Evolutionary conservation across 2,113 vertebrate genomes (phyloP).

Genomic region (Lota lota): DNA sequence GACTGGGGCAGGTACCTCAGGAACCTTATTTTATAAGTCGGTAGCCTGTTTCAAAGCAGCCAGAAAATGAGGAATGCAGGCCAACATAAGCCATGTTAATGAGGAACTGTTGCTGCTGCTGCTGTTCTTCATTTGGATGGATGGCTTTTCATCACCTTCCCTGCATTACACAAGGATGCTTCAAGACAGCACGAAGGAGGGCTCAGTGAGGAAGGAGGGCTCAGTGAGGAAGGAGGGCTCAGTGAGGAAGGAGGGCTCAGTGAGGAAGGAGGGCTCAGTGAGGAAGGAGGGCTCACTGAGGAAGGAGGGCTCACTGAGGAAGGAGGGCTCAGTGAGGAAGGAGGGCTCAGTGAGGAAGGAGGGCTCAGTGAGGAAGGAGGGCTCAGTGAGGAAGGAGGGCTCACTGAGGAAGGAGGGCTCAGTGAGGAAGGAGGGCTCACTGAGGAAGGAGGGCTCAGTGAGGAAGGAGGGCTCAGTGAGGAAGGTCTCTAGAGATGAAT

Average conservation of each 20-base stretch:
- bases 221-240: slow-evolving; percentile 10
- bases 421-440: slow-evolving; percentile 10
- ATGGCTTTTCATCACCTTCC: slow-evolving; percentile 22
- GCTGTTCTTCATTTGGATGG: slow-evolving; percentile 19
- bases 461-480: slow-evolving; percentile 6
- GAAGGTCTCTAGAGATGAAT: slow-evolving; percentile 29
- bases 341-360: slow-evolving; percentile 14
- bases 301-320: slow-evolving; percentile 9
- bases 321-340: slow-evolving; percentile 13
- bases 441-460: slow-evolving; percentile 10
- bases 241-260: slow-evolving; percentile 10
- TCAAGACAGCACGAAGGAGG: slow-evolving; percentile 6
- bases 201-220: not conserved
- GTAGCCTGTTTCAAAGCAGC: slow-evolving; percentile 14
- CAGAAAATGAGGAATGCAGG: slow-evolving; percentile 32
- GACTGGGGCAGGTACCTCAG: not conserved
- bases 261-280: slow-evolving; percentile 10
- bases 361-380: slow-evolving; percentile 8
- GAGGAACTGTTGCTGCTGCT: slow-evolving; percentile 20
- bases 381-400: slow-evolving; percentile 9
- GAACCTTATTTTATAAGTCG: not conserved
- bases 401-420: slow-evolving; percentile 8
- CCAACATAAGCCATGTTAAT: slow-evolving; percentile 41
- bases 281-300: slow-evolving; percentile 10
- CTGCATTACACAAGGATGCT: slow-evolving; percentile 19